phyloP scores from a whole-genome alignment of 2,113 vertebrate species.

The Vulpes lagopus region DNA sequence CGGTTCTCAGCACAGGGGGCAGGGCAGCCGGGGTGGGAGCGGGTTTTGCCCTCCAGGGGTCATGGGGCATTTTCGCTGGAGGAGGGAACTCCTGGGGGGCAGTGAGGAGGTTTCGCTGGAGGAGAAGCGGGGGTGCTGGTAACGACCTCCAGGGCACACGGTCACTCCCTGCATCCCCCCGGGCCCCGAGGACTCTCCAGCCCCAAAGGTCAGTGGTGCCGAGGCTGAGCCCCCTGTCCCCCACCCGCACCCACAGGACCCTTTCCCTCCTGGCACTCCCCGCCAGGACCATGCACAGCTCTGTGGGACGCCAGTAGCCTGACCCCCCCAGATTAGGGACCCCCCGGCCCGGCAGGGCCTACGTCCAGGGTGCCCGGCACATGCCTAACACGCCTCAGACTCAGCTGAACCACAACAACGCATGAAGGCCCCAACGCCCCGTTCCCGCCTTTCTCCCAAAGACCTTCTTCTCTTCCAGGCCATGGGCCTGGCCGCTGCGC shows the following conservation, averaged over 20 bases:
- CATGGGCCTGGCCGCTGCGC: not conserved
- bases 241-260: not conserved
- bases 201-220: not conserved
- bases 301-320: not conserved
- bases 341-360: too few relatives aligned
- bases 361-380: not conserved
- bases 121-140: not conserved
- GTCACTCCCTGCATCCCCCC: too few relatives aligned
- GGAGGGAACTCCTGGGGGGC: not conserved
- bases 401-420: not conserved
- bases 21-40: not conserved
- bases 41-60: not conserved
- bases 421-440: not conserved
- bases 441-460: not conserved
- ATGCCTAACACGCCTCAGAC: not conserved
- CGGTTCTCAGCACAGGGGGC: too few relatives aligned
- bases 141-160: not conserved
- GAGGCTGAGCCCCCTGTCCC: not conserved
- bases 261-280: not conserved
- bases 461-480: slow-evolving; percentile 23
- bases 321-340: not conserved
- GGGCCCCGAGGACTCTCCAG: not conserved
- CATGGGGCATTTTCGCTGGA: not conserved
- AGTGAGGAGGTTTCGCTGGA: too few relatives aligned
- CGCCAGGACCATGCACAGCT: not conserved